phyloP scores from a whole-genome alignment of 2,797 vertebrate species.

The Danio albolineatus region DNA sequence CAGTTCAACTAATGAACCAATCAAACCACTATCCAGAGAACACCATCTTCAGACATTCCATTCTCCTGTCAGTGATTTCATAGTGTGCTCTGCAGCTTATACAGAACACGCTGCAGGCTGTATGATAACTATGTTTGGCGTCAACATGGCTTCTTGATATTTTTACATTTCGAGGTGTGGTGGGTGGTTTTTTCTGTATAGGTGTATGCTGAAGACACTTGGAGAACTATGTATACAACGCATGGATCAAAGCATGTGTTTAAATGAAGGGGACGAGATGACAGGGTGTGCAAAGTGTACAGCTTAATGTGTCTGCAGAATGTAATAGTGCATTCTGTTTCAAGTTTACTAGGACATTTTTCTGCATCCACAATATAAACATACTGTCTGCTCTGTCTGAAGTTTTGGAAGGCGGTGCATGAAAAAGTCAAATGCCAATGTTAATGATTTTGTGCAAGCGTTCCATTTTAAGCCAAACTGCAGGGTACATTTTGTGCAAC shows the following conservation, averaged over 20 bases:
- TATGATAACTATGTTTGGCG: neutral
- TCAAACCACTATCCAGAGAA: neutral
- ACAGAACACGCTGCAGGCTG: neutral
- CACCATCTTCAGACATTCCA: slow-evolving; percentile 10
- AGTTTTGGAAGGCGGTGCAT: neutral
- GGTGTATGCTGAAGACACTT: neutral
- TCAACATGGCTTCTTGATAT: neutral
- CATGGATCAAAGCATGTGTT: neutral
- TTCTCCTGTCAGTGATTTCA: neutral
- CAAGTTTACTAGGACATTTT: neutral
- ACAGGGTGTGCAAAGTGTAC: neutral
- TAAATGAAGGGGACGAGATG: neutral
- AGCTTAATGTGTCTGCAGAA: neutral
- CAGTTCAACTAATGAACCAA: slow-evolving; percentile 12
- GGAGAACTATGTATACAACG: neutral
- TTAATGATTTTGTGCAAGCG: neutral
- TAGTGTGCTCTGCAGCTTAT: neutral
- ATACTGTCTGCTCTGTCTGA: neutral
- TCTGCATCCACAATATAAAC: too few species aligned
- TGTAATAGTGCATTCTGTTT: neutral
- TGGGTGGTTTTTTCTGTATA: slow-evolving; percentile 12
- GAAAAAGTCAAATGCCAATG: neutral
- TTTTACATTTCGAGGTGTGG: neutral
- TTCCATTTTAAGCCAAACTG: neutral
- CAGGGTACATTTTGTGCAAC: too few species aligned